A percentile compares a stretch with the other conserved stretches of the same genome.
These are phyloP conservation scores for Catonia carolina DNA, from an alignment of 2,888 invertebrate genomes.

Conservation along the genomic window DNA sequence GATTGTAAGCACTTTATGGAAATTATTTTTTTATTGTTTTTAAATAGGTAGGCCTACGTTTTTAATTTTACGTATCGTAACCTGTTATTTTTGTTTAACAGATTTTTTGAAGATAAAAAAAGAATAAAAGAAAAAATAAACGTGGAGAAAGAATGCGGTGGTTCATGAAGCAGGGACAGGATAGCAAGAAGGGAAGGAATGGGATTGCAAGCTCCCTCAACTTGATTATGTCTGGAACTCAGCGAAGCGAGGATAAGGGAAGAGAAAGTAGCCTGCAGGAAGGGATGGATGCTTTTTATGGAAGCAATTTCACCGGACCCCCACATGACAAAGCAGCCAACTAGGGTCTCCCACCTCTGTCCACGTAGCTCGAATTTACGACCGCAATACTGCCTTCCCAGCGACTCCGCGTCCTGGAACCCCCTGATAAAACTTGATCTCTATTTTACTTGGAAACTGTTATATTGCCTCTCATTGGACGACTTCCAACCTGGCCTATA, in stretches of 20 bases:
- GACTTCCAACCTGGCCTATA: constrained; percentile 1
- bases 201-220: background rate
- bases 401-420: background rate
- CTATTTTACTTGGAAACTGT: constrained; percentile 14
- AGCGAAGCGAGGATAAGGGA: constrained; percentile 12
- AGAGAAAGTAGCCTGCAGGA: constrained; percentile 10
- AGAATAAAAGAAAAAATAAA: too few species aligned
- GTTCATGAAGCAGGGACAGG: too few species aligned
- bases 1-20: too few species aligned
- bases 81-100: too few species aligned
- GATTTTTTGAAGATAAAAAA: too few species aligned
- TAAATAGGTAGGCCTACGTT: too few species aligned
- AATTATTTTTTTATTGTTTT: too few species aligned
- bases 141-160: too few species aligned
- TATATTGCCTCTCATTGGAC: constrained; percentile 4
- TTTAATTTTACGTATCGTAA: too few species aligned
- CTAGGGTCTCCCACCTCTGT: background rate
- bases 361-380: constrained; percentile 26
- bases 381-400: constrained; percentile 18
- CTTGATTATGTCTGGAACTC: constrained; percentile 13
- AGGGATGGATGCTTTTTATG: constrained; percentile 14
- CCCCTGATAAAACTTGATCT: constrained; percentile 12
- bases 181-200: too few species aligned
- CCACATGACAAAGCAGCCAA: constrained; percentile 9
- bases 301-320: constrained; percentile 12